Evolutionary conservation across 2,888 invertebrate genomes (phyloP).

Genomic region (Clivina fossor): DNA sequence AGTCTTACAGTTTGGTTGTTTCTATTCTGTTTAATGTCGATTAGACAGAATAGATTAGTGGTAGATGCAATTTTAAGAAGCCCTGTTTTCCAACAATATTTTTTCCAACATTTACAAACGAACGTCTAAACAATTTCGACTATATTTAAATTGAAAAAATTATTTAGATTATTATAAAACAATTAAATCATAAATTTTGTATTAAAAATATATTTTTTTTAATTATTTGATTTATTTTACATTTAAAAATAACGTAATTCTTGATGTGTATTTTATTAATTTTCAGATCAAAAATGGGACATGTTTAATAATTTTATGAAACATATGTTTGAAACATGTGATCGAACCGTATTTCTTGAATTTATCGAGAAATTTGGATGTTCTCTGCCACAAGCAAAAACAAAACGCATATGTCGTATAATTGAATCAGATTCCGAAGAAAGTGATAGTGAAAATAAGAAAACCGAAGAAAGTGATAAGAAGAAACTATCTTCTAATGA

Average conservation of each 20-base stretch:
- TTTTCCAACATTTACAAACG: too few species aligned
- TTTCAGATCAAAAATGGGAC: slow-evolving; percentile 45
- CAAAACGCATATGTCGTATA: slow-evolving; percentile 61
- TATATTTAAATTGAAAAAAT: too few species aligned
- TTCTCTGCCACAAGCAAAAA: slow-evolving; percentile 54
- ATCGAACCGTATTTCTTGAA: slow-evolving; percentile 46
- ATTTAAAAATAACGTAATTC: not conserved
- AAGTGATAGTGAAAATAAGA: slow-evolving; percentile 40
- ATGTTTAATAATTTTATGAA: slow-evolving; percentile 46
- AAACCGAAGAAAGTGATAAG: slow-evolving; percentile 37
- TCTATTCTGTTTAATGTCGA: too few species aligned
- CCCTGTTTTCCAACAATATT: too few species aligned
- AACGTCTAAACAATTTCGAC: too few species aligned
- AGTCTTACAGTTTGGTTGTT: too few species aligned
- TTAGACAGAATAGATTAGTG: too few species aligned
- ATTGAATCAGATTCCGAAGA: slow-evolving; percentile 60
- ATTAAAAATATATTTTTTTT: not conserved
- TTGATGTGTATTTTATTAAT: not conserved
- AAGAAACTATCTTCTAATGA: too few species aligned
- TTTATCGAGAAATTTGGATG: slow-evolving; percentile 54
- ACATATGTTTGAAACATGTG: slow-evolving; percentile 46
- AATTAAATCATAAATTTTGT: too few species aligned
- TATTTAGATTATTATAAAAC: too few species aligned
- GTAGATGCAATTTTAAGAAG: too few species aligned
- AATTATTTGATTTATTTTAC: not conserved